A percentile compares a stretch with the other conserved stretches of the same genome.
These are phyloP conservation scores for Drosophila sechellia DNA, from an alignment of 1,140 invertebrate genomes.

Conservation along the genomic window DNA sequence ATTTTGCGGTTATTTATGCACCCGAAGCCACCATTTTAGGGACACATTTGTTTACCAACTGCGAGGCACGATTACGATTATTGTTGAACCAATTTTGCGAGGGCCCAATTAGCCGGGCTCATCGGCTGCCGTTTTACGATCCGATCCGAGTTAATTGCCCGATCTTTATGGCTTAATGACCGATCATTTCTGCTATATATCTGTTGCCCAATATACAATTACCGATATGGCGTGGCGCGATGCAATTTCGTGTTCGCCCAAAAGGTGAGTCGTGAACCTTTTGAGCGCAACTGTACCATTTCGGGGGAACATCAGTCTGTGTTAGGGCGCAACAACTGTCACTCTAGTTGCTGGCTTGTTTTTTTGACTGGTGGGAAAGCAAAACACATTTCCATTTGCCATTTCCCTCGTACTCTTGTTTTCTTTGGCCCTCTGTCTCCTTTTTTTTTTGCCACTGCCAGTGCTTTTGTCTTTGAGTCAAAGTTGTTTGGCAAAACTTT, in stretches of 20 bases:
- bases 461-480: conserved; percentile 69
- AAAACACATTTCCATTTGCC: conserved; percentile 74
- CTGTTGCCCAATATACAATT: conserved; percentile 23
- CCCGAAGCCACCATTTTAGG: not conserved
- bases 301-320: conserved; percentile 23
- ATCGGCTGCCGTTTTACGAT: conserved; percentile 33
- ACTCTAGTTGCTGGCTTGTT: conserved; percentile 22
- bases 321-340: conserved; percentile 38
- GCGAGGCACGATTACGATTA: conserved; percentile 15
- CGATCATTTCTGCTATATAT: conserved; percentile 47
- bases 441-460: conserved; percentile 3
- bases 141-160: conserved; percentile 28
- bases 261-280: conserved; percentile 1
- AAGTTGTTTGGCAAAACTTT: conserved; percentile 72
- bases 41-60: conserved; percentile 1
- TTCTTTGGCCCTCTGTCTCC: conserved; percentile 24
- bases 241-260: not conserved
- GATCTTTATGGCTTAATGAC: conserved; percentile 42
- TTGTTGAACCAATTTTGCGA: conserved; percentile 24
- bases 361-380: conserved; percentile 28
- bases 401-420: conserved; percentile 40
- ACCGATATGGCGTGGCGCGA: conserved; percentile 24
- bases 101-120: conserved; percentile 27
- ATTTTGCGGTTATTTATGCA: not conserved
- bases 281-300: conserved; percentile 26